Evolutionary conservation across 2,797 vertebrate species (phyloP), one percentile per base, ranked within the genome.

Genomic region (Coreius guichenoti): DNA sequence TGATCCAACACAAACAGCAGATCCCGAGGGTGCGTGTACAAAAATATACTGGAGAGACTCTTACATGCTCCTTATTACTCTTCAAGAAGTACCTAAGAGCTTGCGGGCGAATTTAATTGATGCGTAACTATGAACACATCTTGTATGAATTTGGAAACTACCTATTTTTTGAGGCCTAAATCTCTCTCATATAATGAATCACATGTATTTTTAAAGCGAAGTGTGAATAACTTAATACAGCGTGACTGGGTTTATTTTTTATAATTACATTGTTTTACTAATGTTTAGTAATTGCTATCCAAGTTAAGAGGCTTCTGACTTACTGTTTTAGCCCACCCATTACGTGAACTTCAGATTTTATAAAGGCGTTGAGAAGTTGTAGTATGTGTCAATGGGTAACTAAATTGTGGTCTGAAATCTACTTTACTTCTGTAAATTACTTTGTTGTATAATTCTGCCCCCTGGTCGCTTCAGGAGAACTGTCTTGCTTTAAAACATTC

Each of bases 1-100:
- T 84, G 80, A 88, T 86, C 89, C 88, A 82, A 88, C 85, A 88
- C 90, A 90, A 90, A 90, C 87, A 89, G 61, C 54, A 82, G 49
- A 49, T 87, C 91, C 87, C 82, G 47, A 49, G 90, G 82, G 89
- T 77, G 33, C 33, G 3, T 26, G 65, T 54, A 81, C 76, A n/a
- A 77, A 82, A 75, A 80, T 82, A 82, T 72, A 67, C 39, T 31
- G 67, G 47, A 36, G 72, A 58, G 63, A 80, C 69, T 83, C 69
- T 54, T 80, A 45, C 43, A 65, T 61, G 49, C 49, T 75, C 80
- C 49, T 89, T 87, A 83, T 84, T 82, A 33, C 73, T 56, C n/a
- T 51, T 63, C 68, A 47, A 36, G 39, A 72, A 63, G 21, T 33
- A 51, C 69, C 49, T 14, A 61, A 86, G 63, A 75, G 51, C 56